These are phyloP conservation scores for Theocolax elegans DNA, from an alignment of 1,140 invertebrate species.

Conservation along the genomic window DNA sequence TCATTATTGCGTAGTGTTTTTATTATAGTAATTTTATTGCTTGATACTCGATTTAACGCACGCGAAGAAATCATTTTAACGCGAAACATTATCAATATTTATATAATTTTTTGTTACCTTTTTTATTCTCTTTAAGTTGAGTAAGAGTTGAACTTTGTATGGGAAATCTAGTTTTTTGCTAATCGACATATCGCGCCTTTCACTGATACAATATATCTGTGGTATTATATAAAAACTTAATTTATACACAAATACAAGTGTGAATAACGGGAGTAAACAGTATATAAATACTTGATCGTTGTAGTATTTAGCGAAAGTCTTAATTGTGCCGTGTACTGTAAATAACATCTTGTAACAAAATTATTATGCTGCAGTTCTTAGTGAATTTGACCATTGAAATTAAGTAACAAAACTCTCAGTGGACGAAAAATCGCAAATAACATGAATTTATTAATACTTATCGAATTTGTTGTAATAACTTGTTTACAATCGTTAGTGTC, in stretches of 20 bases:
- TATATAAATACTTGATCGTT: conserved; percentile 5
- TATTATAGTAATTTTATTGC: too few relatives aligned
- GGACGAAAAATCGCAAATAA: neutral
- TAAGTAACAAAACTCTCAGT: neutral
- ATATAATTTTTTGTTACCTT: neutral
- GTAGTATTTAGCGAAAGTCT: neutral
- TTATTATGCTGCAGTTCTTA: too few relatives aligned
- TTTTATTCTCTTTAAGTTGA: neutral
- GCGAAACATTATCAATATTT: too few relatives aligned
- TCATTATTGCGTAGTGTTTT: too few relatives aligned
- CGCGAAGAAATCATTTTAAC: too few relatives aligned
- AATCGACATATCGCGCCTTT: neutral
- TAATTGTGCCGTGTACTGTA: too few relatives aligned
- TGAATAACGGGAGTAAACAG: neutral
- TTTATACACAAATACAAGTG: neutral
- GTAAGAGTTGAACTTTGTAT: conserved; percentile 8
- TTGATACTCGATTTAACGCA: too few relatives aligned
- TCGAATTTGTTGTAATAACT: neutral
- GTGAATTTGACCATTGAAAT: neutral
- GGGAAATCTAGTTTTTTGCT: neutral
- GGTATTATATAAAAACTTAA: neutral
- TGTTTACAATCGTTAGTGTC: neutral
- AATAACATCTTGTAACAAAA: too few relatives aligned
- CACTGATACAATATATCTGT: neutral
- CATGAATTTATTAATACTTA: neutral